Conservation (phyloP, 2,113 vertebrate genomes). For the Athene noctua region DNA sequence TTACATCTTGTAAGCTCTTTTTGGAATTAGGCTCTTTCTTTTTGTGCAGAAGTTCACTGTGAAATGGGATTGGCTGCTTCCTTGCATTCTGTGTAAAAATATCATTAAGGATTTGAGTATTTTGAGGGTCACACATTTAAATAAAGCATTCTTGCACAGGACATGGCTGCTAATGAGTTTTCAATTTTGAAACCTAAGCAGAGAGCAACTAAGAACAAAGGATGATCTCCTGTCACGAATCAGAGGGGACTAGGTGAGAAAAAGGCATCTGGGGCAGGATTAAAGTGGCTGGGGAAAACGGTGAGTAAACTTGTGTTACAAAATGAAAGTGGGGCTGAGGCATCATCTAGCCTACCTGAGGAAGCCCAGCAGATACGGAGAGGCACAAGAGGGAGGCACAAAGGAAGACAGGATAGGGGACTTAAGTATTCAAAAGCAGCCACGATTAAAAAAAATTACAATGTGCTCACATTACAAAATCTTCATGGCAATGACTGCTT, state of each 20-base stretch:
- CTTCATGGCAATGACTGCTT: not conserved
- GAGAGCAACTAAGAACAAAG: not conserved
- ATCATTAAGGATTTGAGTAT: not conserved
- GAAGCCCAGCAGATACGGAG: no score
- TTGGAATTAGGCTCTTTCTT: not conserved
- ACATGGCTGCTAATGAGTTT: not conserved
- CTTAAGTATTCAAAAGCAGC: not conserved
- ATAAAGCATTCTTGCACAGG: not conserved
- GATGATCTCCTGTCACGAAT: not conserved
- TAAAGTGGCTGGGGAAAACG: accelerated
- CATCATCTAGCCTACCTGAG: no score
- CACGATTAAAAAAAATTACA: not conserved
- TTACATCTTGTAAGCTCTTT: not conserved
- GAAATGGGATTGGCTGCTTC: not conserved
- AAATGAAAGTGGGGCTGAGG: no score
- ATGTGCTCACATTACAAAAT: not conserved
- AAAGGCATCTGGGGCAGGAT: not conserved
- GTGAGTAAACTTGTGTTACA: not conserved
- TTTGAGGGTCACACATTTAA: not conserved
- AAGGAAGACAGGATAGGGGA: not conserved
- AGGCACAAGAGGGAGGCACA: not conserved
- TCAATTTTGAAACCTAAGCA: not conserved
- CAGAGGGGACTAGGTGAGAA: not conserved
- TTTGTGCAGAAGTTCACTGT: no score
- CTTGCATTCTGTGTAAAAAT: not conserved